A percentile compares a stretch with the other conserved stretches of the same genome.
These are phyloP conservation scores for Hydra vulgaris DNA, from an alignment of 30 jellyfish, hydroid and myxozoan genomes.

Conservation along the genomic window DNA sequence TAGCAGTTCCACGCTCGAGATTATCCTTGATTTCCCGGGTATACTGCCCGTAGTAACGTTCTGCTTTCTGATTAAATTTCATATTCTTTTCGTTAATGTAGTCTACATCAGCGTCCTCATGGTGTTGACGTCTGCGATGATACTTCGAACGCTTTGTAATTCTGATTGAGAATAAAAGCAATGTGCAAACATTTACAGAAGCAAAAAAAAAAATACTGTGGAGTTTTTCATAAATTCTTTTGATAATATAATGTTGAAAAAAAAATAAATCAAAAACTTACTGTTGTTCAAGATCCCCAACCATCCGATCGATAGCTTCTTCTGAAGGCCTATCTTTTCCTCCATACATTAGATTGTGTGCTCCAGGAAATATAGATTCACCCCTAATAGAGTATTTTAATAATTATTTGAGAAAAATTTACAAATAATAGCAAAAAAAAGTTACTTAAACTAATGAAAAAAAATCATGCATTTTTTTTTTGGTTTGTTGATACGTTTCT, in stretches of 20 bases:
- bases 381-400: no score
- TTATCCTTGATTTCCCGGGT: slow-evolving; percentile 87
- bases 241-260: no score
- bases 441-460: no score
- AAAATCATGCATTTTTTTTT: slow-evolving; percentile 18
- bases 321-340: slow-evolving; percentile 71
- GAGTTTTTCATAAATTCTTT: background rate
- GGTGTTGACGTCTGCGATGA: slow-evolving; percentile 91
- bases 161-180: slow-evolving; percentile 23
- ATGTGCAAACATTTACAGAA: background rate
- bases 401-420: background rate
- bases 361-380: slow-evolving; percentile 67
- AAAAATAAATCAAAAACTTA: no score
- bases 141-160: slow-evolving; percentile 68
- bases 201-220: background rate
- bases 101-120: slow-evolving; percentile 90
- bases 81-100: slow-evolving; percentile 88
- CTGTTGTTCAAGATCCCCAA: slow-evolving; percentile 87
- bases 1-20: slow-evolving; percentile 97
- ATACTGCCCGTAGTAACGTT: slow-evolving; percentile 87
- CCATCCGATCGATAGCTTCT: slow-evolving; percentile 86
- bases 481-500: slow-evolving; percentile 49
- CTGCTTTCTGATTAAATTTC: slow-evolving; percentile 90
- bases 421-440: no score
- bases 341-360: slow-evolving; percentile 59